Conservation (phyloP, 2,888 invertebrate species). For the Lamellibrachia satsuma region DNA sequence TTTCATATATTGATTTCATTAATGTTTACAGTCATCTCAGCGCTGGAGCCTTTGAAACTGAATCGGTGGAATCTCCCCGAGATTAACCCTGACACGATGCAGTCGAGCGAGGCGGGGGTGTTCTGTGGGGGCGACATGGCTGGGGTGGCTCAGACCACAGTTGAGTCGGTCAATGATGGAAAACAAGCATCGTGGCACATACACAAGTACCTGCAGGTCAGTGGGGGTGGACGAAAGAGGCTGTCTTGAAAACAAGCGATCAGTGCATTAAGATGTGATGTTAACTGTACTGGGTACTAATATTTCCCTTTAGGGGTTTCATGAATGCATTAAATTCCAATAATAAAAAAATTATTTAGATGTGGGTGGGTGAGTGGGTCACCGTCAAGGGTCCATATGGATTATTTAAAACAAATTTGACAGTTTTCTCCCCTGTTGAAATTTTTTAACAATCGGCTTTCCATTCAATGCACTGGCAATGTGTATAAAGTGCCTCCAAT, state of each 20-base stretch:
- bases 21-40: constrained; percentile 66
- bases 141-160: constrained; percentile 94
- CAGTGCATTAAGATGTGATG: neutral
- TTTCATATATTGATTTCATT: no score
- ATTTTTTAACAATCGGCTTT: no score
- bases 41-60: constrained; percentile 81
- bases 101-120: constrained; percentile 79
- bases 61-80: constrained; percentile 83
- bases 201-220: constrained; percentile 87
- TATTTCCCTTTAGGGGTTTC: no score
- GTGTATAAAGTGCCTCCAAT: no score
- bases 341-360: no score
- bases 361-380: no score
- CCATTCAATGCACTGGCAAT: no score
- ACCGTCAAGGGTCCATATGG: no score
- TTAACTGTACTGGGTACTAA: neutral
- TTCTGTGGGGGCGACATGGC: constrained; percentile 96
- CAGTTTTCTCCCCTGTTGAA: no score
- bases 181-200: constrained; percentile 96
- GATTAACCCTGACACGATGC: constrained; percentile 81
- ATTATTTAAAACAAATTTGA: no score
- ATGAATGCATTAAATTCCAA: no score
- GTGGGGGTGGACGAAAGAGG: neutral
- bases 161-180: constrained; percentile 98
- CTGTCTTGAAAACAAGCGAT: neutral